Base-by-base conservation (phyloP, 1,140 invertebrate species). In the Drosophila funebris region DNA sequence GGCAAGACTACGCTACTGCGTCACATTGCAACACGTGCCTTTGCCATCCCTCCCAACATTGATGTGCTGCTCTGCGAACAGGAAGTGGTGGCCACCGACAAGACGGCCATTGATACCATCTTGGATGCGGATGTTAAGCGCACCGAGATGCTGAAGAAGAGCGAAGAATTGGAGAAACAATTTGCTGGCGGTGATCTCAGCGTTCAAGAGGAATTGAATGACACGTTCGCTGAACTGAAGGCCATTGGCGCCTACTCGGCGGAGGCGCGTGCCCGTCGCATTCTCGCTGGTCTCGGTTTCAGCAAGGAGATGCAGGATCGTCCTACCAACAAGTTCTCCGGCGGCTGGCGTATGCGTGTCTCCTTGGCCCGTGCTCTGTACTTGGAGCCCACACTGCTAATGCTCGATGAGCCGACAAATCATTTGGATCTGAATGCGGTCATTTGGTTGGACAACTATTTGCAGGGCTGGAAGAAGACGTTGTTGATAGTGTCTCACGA, bases 31-130 rank as follows among this genome's bases (percentile, higher is more conserved):
- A 95, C 95, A 54, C 93, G 97, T 85, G 95, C 95, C 4, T 96
- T 99, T 76, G 95, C 96, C 56, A 98, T 99, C 89, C 99, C 99
- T 1, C 96, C 97, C 0, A 97, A 96, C 78, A 99, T 99, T 76
- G 99, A 99, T 93, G 97, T 99, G 66, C 93, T 99, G 46, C 96
- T 99, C 76, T 99, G 99, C 92, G 99, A 99, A 93, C 99, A 99
- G 94, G 98, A 99, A 94, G 98, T 99, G 24, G 95, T 97, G 0
- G 98, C 98, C 9, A 98, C 99, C 92, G 95, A 97, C 70, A 96
- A 95, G 4, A 95, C 96, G 5, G 97, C 98, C 36, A 97, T 99
- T 8, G 95, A 99, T 79, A 96, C 97, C 8, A 96, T 99, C 4
- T 91, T 99, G 0, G 97, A 97, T 71, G 96, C 98, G 0, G 98